These are phyloP conservation scores for Brachypalpus laphriformis DNA, from an alignment of 2,888 invertebrate species.

Conservation along the genomic window DNA sequence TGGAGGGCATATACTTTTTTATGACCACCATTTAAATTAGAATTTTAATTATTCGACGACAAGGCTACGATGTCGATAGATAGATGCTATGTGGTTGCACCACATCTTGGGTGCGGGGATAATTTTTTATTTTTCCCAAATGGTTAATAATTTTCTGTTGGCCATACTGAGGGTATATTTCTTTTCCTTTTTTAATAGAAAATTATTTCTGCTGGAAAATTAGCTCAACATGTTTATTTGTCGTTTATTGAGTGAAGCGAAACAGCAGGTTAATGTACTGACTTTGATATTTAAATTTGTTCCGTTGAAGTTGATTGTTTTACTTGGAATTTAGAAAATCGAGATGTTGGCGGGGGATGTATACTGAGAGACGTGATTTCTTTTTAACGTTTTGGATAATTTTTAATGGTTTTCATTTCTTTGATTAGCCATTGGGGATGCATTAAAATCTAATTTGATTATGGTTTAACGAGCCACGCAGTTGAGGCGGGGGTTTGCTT, in stretches of 20 bases:
- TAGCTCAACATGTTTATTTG: slow-evolving; percentile 18
- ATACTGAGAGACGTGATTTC: slow-evolving; percentile 41
- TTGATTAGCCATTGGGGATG: slow-evolving; percentile 68
- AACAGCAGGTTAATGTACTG: slow-evolving; percentile 73
- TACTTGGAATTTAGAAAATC: slow-evolving; percentile 41
- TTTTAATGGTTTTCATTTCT: slow-evolving; percentile 68
- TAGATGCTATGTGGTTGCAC: slow-evolving; percentile 5
- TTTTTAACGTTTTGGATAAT: slow-evolving; percentile 59
- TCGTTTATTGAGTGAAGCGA: slow-evolving; percentile 24
- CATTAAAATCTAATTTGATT: slow-evolving; percentile 72
- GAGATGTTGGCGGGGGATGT: neutral
- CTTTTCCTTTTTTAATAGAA: slow-evolving; percentile 18
- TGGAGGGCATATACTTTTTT: slow-evolving; percentile 33
- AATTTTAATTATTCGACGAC: slow-evolving; percentile 59
- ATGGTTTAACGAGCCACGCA: slow-evolving; percentile 59
- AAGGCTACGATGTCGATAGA: slow-evolving; percentile 24
- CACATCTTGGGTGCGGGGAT: neutral
- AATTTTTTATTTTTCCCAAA: slow-evolving; percentile 39
- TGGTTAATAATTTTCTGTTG: slow-evolving; percentile 48
- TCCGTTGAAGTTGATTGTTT: slow-evolving; percentile 62
- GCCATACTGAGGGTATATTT: neutral
- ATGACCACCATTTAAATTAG: slow-evolving; percentile 51
- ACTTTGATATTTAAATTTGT: slow-evolving; percentile 40
- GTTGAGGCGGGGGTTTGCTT: slow-evolving; percentile 1
- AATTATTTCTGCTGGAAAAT: slow-evolving; percentile 45